Conservation (phyloP, 2,888 invertebrate species). For the Oscheius onirici region DNA sequence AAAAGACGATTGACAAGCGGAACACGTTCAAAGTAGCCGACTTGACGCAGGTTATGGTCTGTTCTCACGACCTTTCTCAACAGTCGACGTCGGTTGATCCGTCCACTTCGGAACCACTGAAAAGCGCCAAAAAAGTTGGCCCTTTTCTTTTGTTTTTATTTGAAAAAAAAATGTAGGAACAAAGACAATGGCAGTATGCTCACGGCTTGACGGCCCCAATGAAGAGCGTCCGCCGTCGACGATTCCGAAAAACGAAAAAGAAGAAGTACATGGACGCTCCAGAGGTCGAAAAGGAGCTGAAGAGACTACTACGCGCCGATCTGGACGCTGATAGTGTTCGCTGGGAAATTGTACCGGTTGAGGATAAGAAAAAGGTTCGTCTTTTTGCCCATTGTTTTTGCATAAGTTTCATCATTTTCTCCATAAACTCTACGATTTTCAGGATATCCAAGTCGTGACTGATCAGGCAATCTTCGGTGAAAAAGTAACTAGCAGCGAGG, state of each 20-base stretch:
- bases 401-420: no score
- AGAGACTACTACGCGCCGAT: slow-evolving; percentile 80
- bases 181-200: slow-evolving; percentile 91
- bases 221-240: slow-evolving; percentile 90
- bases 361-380: slow-evolving; percentile 45
- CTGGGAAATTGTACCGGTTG: slow-evolving; percentile 65
- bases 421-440: background rate
- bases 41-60: slow-evolving; percentile 82
- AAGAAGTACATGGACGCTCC: slow-evolving; percentile 80
- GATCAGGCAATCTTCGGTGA: slow-evolving; percentile 33
- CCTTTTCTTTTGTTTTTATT: background rate
- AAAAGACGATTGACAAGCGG: slow-evolving; percentile 94
- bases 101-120: background rate
- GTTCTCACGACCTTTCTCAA: slow-evolving; percentile 44
- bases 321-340: slow-evolving; percentile 62
- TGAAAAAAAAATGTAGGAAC: slow-evolving; percentile 76
- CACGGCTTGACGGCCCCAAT: slow-evolving; percentile 95
- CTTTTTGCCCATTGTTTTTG: no score
- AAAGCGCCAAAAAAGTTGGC: slow-evolving; percentile 8
- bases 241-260: slow-evolving; percentile 75
- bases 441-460: slow-evolving; percentile 9
- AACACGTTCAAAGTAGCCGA: slow-evolving; percentile 98
- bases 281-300: slow-evolving; percentile 92
- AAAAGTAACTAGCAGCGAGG: slow-evolving; percentile 31
- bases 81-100: background rate